Evolutionary conservation across 2,797 vertebrate genomes (phyloP), one percentile per base, ranked within the genome.

Genomic region (Salmo trutta): DNA sequence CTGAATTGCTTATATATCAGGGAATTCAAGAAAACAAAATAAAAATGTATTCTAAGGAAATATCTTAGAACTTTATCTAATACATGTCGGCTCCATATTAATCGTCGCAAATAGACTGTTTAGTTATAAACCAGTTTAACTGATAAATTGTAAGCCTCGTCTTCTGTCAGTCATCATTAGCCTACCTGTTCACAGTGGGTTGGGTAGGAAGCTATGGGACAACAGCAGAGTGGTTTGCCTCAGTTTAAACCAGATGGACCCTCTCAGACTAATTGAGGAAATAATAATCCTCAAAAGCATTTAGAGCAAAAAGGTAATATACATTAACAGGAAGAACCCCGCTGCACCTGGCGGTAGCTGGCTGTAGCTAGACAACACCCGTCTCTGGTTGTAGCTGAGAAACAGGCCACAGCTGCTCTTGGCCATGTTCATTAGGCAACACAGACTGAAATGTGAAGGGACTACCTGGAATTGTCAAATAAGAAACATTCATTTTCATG

Each of bases 251-350:
- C 62, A 68, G 69, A 51, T 21, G 51, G 41, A 76, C 69, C 68
- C 51, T 80, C 51, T 80, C 74, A 68, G 31, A n/a, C 62, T 76
- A 41, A 79, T 54, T 73, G 69, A 56, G 36, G 14, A 36, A 67
- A 66, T 27, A 68, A 65, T 14, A 24, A 73, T 56, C 53, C 3
- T 64, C 56, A n/a, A 69, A 67, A 47, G 6, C 52, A 75, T 75
- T 53, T 67, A 54, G 29, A 68, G 64, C 74, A 75, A 51, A 21
- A 68, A n/a, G 17, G 6, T 54, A 47, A 51, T 64, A 64, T 24
- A 27, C 21, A 64, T 5, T n/a, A 41, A 67, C 62, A 21, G 72
- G 31, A 75, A 75, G 27, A 24, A 21, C 15, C 33, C 21, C 5
- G 5, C 2, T 36, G 54, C 66, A 75, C 56, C 73, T 66, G 73